Evolutionary conservation across 1,140 invertebrate species (phyloP).

Genomic region (Mylabris phalerata): DNA sequence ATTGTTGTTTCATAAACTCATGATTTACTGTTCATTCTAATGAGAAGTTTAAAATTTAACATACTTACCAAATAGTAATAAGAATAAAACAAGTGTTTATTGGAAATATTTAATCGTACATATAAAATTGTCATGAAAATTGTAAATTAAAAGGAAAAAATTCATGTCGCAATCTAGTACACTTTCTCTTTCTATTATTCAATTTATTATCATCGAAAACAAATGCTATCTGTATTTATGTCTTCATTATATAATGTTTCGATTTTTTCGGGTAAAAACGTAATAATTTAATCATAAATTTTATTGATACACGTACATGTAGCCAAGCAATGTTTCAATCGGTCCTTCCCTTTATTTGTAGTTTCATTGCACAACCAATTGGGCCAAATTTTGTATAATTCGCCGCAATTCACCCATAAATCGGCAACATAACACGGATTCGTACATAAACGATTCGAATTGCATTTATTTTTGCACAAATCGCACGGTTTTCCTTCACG

Average conservation of each 20-base stretch:
- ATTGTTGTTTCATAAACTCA: no score
- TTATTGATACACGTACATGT: slow-evolving; percentile 60
- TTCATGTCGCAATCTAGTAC: neutral
- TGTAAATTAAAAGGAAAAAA: no score
- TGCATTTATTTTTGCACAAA: slow-evolving; percentile 58
- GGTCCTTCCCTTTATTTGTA: slow-evolving; percentile 49
- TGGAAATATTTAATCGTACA: no score
- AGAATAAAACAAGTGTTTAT: no score
- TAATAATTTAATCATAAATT: slow-evolving; percentile 29
- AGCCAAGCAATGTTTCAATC: slow-evolving; percentile 57
- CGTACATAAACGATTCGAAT: slow-evolving; percentile 59
- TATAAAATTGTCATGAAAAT: no score
- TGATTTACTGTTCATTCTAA: no score
- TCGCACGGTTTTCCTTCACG: slow-evolving; percentile 55
- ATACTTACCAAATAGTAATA: no score
- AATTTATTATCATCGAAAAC: no score
- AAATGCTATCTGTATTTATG: no score
- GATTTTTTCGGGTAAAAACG: neutral
- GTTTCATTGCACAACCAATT: slow-evolving; percentile 57
- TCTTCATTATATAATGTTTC: no score
- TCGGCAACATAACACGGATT: slow-evolving; percentile 66
- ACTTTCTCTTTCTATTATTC: slow-evolving; percentile 9
- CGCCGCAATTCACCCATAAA: slow-evolving; percentile 64
- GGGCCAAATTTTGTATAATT: slow-evolving; percentile 51
- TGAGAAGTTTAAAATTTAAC: no score